Evolutionary conservation across 35 echinoderm and acorn worm genomes (phyloP).

Genomic region (Lytechinus variegatus): DNA sequence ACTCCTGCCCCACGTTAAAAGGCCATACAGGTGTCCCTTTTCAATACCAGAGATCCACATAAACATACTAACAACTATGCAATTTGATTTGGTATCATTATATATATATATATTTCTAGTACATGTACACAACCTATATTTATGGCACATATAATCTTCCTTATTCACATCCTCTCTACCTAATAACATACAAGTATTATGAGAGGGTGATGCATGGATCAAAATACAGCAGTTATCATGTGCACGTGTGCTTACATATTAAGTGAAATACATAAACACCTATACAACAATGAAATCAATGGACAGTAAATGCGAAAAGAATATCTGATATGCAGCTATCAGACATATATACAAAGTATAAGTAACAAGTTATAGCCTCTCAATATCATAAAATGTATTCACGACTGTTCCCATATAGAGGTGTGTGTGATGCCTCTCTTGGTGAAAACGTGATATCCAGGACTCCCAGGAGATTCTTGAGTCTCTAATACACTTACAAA

Average conservation of each 20-base stretch:
- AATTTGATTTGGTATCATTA: neutral
- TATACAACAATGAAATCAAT: neutral
- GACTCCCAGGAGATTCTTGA: neutral
- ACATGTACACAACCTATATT: neutral
- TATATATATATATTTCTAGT: constrained; percentile 12
- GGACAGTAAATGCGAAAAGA: neutral
- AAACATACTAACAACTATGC: neutral
- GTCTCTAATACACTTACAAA: neutral
- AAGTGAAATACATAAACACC: neutral
- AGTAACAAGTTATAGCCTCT: neutral
- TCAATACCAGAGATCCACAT: neutral
- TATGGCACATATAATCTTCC: neutral
- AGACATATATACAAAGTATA: neutral
- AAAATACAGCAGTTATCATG: neutral
- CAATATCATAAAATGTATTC: neutral
- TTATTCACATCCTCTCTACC: neutral
- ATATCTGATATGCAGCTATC: neutral
- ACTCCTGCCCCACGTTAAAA: neutral
- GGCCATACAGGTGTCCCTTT: neutral
- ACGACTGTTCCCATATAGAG: neutral
- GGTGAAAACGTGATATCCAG: neutral
- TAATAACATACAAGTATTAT: neutral
- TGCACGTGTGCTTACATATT: neutral
- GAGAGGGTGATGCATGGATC: neutral
- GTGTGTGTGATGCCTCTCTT: neutral